A percentile compares a stretch with the other conserved stretches of the same genome.
phyloP scores from a whole-genome alignment of 2,113 vertebrate species.

The Myiopsitta monachus region DNA sequence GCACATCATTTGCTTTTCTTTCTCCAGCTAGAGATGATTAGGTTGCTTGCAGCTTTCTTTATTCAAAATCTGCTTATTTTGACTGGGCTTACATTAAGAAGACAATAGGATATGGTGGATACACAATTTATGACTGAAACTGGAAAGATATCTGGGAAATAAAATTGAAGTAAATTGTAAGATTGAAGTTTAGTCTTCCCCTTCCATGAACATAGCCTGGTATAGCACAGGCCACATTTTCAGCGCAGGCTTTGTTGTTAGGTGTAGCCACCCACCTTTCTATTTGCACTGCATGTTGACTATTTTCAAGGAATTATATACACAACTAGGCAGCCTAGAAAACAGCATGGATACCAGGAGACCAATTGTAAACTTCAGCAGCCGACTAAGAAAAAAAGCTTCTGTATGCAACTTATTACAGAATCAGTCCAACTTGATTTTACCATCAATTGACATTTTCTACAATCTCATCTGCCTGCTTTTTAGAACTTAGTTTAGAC shows the following conservation, averaged over 20 bases:
- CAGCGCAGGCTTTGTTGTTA: not conserved
- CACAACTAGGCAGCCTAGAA: not conserved
- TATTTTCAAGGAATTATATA: not conserved
- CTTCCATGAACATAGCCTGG: not conserved
- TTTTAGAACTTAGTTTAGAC: not conserved
- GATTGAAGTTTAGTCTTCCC: not conserved
- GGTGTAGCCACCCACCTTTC: not conserved
- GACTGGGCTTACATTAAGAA: conserved; percentile 42
- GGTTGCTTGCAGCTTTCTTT: conserved; percentile 66
- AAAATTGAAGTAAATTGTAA: not conserved
- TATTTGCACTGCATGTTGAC: not conserved
- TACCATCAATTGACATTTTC: not conserved
- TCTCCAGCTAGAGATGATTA: conserved; percentile 29
- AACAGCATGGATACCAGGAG: rapidly evolving
- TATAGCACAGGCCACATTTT: not conserved
- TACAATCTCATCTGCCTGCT: not conserved
- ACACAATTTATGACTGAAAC: conserved; percentile 11
- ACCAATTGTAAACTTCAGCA: not conserved
- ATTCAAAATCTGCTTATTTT: conserved; percentile 67
- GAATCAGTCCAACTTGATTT: not conserved
- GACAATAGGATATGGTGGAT: conserved; percentile 39
- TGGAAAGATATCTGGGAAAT: not conserved
- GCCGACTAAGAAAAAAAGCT: not conserved
- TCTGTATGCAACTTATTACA: not conserved
- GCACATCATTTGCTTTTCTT: conserved; percentile 64